Conservation (phyloP, 2,797 vertebrate genomes). For the Halcyon chelicuti region DNA sequence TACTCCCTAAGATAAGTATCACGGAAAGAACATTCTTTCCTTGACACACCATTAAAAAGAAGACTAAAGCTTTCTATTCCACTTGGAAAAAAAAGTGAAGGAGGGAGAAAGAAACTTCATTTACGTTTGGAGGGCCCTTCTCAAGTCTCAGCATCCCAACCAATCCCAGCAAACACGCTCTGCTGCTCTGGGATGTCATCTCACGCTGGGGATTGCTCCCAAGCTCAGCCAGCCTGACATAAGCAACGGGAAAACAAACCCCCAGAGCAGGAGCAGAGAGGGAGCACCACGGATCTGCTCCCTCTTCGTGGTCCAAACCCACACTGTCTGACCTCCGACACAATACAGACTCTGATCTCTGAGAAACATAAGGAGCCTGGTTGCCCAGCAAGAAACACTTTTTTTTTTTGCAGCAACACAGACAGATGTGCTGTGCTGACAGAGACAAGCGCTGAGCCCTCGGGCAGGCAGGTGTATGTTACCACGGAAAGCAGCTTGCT, state of each 20-base stretch:
- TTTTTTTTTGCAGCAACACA: not conserved
- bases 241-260: not conserved
- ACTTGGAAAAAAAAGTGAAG: not conserved
- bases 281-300: not conserved
- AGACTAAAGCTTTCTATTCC: not conserved
- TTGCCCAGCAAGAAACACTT: not conserved
- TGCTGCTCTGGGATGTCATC: not conserved
- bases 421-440: not conserved
- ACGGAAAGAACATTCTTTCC: not conserved
- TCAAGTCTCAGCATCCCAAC: not conserved
- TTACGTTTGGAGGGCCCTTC: constrained; percentile 30
- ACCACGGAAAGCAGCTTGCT: not conserved
- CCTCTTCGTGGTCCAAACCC: not conserved
- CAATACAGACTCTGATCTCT: not conserved
- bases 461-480: not conserved
- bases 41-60: not conserved
- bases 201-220: not conserved
- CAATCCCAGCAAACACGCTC: not conserved
- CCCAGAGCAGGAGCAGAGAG: not conserved
- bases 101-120: not conserved
- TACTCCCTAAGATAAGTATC: not conserved
- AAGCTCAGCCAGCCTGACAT: not conserved
- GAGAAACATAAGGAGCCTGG: not conserved
- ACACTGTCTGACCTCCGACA: not conserved
- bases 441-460: not conserved